Evolutionary conservation across 2,888 invertebrate genomes (phyloP).

Genomic region (Plagodis dolabraria): DNA sequence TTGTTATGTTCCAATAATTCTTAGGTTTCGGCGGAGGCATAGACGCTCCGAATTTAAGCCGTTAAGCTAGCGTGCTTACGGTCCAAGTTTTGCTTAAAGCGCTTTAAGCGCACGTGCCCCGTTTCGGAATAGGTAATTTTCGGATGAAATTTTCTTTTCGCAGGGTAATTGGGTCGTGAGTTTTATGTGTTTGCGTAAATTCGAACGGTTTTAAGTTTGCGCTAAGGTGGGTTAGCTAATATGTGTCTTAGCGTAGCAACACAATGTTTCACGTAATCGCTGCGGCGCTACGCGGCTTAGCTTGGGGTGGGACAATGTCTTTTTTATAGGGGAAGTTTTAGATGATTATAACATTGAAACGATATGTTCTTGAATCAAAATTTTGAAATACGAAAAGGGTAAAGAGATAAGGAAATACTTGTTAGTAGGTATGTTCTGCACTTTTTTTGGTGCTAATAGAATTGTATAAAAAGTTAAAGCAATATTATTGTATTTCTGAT

Average conservation of each 20-base stretch:
- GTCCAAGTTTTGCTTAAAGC: conserved; percentile 47
- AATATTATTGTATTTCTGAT: too few species aligned
- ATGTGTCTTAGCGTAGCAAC: conserved; percentile 18
- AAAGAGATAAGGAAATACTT: too few species aligned
- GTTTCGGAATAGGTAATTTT: conserved; percentile 57
- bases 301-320: conserved; percentile 4
- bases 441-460: too few species aligned
- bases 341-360: conserved; percentile 6
- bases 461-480: too few species aligned
- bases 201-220: conserved; percentile 50
- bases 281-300: conserved; percentile 5
- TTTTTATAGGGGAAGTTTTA: conserved; percentile 19
- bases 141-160: conserved; percentile 55
- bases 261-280: conserved; percentile 20
- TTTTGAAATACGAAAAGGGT: not conserved
- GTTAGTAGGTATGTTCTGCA: too few species aligned
- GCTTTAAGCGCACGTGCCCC: conserved; percentile 52
- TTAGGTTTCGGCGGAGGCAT: conserved; percentile 51
- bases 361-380: conserved; percentile 8
- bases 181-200: conserved; percentile 59
- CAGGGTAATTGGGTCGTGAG: conserved; percentile 54
- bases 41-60: conserved; percentile 39
- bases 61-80: conserved; percentile 41
- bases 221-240: conserved; percentile 21
- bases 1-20: conserved; percentile 80